A percentile compares a stretch with the other conserved stretches of the same genome.
Evolutionary conservation across 2,797 vertebrate genomes (phyloP).

Genomic region (Urocyon cinereoargenteus): DNA sequence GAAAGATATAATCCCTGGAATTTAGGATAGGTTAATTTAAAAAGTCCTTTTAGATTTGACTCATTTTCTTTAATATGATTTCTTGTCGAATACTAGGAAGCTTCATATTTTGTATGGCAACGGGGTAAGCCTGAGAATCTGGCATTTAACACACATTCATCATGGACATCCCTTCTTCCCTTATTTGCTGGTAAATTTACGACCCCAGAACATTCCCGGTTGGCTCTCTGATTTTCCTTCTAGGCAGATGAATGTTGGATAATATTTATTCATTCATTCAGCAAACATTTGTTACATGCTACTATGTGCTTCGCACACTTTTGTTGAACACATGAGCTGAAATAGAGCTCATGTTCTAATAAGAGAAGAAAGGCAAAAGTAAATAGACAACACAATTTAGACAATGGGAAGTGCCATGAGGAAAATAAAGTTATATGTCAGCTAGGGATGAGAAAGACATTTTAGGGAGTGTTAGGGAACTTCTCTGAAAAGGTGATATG

Average conservation of each 20-base stretch:
- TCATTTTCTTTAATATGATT: background rate
- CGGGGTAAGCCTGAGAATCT: background rate
- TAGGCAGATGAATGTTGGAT: background rate
- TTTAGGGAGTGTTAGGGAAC: background rate
- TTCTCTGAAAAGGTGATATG: background rate
- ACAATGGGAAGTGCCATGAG: background rate
- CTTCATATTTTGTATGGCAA: background rate
- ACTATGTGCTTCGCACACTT: background rate
- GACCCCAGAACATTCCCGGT: background rate
- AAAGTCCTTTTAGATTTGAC: background rate
- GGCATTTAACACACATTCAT: background rate
- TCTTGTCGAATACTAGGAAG: conserved; percentile 1
- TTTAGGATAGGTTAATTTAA: conserved; percentile 3
- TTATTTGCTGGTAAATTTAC: background rate
- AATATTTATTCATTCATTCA: background rate
- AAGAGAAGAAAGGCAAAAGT: background rate
- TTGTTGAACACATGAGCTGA: background rate
- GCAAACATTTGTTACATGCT: background rate
- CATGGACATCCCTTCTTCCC: background rate
- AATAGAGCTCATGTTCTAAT: background rate
- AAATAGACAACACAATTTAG: background rate
- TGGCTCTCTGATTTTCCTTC: background rate
- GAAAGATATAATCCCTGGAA: background rate
- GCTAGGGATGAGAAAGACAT: background rate
- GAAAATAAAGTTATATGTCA: background rate